Evolutionary conservation across 2,888 invertebrate genomes (phyloP), one percentile per base, ranked within the genome.

Genomic region (Aphodius sticticus): DNA sequence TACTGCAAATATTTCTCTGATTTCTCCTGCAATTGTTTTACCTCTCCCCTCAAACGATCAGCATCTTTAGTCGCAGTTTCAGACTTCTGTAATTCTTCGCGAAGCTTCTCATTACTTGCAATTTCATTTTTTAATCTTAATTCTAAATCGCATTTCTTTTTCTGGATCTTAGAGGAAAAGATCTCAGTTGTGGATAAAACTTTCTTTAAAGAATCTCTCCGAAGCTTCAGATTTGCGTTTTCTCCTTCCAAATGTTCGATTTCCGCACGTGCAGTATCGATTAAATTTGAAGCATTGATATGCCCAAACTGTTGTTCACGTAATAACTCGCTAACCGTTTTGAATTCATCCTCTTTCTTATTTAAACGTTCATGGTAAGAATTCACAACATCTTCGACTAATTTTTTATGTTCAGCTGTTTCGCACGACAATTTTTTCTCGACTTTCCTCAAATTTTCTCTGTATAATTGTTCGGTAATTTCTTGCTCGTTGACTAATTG

Each of bases 401-500:
- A 78, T 9, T 70, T 36, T 16, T 82, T 82, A 37, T 83, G 83
- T 16, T 80, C 77, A 37, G 84, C 84, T 0, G 84, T 84, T 83
- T 87, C 87, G 12, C 82, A 76, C 0, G 85, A 76, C 0, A 89
- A 82, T 15, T 86, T 82, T 38, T 80, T 78, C 81, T 87, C 85
- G 1, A 88, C 15, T 5, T 82, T 36, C 6, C 83, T 71, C 6
- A 89, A 86, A 77, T 87, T 85, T 36, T 84, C 83, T 78, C 86
- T 83, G 69, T 86, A 85, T 72, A 86, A 75, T 80, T 86, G 85
- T 36, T 87, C 78, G 5, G 84, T 83, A 0, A 86, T 84, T 81
- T 87, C 86, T 80, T 86, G 86, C 77, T 88, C 87, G 81, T 85
- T 83, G 83, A 88, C 87, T 2, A 88, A 81, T 81, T 88, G 86